These are phyloP conservation scores for Pelobates cultripes DNA, from an alignment of 2,797 vertebrate species.

Conservation along the genomic window DNA sequence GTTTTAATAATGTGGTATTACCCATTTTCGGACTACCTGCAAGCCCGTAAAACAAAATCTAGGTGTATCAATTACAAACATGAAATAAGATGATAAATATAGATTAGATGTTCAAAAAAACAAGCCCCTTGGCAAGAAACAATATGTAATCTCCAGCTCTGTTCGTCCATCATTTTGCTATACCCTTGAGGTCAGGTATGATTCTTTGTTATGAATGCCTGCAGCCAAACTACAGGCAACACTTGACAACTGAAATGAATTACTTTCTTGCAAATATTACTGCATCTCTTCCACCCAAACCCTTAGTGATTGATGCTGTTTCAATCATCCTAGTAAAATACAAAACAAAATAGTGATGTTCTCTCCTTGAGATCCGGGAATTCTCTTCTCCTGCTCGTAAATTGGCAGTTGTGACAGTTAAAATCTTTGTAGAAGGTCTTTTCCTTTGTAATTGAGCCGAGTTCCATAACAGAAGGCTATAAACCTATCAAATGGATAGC, in stretches of 20 bases:
- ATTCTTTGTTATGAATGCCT: constrained; percentile 40
- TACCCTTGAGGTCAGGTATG: constrained; percentile 38
- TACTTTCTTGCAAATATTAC: constrained; percentile 34
- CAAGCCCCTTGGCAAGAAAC: constrained; percentile 12
- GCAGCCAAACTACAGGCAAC: constrained; percentile 30
- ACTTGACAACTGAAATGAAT: constrained; percentile 45
- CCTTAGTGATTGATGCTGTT: constrained; percentile 41
- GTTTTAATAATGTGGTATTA: background rate
- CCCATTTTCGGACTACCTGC: background rate
- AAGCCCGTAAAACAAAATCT: background rate
- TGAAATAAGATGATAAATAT: constrained; percentile 14
- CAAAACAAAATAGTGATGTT: constrained; percentile 11
- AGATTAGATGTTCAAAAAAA: background rate
- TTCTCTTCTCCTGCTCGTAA: constrained; percentile 21
- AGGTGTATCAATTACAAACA: background rate
- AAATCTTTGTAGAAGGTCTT: constrained; percentile 43
- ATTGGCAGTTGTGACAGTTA: constrained; percentile 32
- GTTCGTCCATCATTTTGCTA: constrained; percentile 28
- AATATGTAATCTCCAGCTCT: constrained; percentile 23
- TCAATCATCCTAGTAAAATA: constrained; percentile 29
- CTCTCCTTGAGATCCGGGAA: constrained; percentile 14
- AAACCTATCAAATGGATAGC: constrained; percentile 48
- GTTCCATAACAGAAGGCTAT: constrained; percentile 48
- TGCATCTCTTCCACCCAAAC: constrained; percentile 32
- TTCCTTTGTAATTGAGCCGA: constrained; percentile 48